phyloP scores from a whole-genome alignment of 2,797 vertebrate genomes.

The Syncerus caffer region DNA sequence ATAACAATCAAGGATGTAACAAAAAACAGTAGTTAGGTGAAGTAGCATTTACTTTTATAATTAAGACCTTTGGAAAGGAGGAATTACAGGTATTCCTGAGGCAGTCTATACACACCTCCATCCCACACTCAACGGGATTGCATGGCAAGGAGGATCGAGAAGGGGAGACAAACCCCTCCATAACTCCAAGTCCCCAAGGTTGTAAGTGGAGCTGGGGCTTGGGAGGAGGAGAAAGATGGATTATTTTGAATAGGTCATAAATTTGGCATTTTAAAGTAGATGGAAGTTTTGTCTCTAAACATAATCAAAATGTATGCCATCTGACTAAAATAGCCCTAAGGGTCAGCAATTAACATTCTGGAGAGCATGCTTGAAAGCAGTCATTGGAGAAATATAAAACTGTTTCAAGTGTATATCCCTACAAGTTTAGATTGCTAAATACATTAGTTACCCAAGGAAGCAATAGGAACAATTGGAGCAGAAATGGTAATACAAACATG shows the following conservation, averaged over 20 bases:
- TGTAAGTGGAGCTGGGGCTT: background rate
- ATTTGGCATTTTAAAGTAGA: background rate
- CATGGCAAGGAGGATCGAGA: background rate
- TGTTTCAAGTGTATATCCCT: background rate
- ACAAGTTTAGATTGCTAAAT: slow-evolving; percentile 40
- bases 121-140: background rate
- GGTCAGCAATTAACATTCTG: slow-evolving; percentile 19
- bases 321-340: slow-evolving; percentile 8
- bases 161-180: accelerated
- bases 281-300: slow-evolving; percentile 1
- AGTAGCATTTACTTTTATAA: background rate
- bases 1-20: background rate
- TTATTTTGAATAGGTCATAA: slow-evolving; percentile 1
- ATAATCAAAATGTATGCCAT: background rate
- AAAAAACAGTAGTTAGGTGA: background rate
- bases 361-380: background rate
- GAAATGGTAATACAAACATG: background rate
- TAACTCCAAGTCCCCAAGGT: background rate
- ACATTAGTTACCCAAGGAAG: slow-evolving; percentile 34
- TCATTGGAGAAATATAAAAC: slow-evolving; percentile 35
- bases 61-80: background rate
- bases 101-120: background rate
- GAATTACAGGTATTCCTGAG: background rate
- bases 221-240: background rate
- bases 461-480: slow-evolving; percentile 29